Conservation (phyloP, 2,888 invertebrate species). For the Heliconius ismenius region DNA sequence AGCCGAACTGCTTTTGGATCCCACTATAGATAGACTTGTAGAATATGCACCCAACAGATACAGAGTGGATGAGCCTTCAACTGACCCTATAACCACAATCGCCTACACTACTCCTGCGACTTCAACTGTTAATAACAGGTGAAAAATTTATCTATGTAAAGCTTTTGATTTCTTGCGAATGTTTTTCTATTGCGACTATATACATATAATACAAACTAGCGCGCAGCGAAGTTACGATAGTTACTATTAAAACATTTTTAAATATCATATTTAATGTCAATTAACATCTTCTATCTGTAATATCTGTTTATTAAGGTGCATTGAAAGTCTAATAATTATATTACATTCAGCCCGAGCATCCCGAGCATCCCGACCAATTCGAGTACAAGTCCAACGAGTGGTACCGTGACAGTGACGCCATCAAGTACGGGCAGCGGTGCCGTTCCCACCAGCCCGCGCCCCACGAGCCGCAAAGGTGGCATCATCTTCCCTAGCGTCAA, state of each 20-base stretch:
- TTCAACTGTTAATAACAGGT: conserved; percentile 69
- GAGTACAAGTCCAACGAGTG: conserved; percentile 53
- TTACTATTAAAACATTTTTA: background rate
- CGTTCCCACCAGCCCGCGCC: conserved; percentile 70
- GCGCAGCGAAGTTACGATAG: conserved; percentile 32
- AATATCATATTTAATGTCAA: background rate
- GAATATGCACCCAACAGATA: conserved; percentile 89
- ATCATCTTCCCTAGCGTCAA: conserved; percentile 95
- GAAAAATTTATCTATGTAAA: conserved; percentile 57
- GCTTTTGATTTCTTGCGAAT: conserved; percentile 51
- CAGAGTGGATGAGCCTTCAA: conserved; percentile 68
- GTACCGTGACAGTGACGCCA: conserved; percentile 68
- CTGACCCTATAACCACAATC: conserved; percentile 67
- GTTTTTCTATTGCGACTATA: conserved; percentile 52
- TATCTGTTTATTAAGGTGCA: background rate
- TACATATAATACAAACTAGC: conserved; percentile 29
- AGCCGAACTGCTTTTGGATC: conserved; percentile 86
- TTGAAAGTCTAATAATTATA: conserved; percentile 62
- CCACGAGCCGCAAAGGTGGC: conserved; percentile 86
- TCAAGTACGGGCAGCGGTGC: conserved; percentile 55
- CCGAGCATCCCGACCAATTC: conserved; percentile 61
- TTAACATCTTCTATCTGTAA: background rate
- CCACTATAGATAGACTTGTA: conserved; percentile 89
- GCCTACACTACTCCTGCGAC: conserved; percentile 62
- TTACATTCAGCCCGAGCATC: conserved; percentile 75